phyloP scores from a whole-genome alignment of 2,113 vertebrate species.

The Ctenomys sociabilis region DNA sequence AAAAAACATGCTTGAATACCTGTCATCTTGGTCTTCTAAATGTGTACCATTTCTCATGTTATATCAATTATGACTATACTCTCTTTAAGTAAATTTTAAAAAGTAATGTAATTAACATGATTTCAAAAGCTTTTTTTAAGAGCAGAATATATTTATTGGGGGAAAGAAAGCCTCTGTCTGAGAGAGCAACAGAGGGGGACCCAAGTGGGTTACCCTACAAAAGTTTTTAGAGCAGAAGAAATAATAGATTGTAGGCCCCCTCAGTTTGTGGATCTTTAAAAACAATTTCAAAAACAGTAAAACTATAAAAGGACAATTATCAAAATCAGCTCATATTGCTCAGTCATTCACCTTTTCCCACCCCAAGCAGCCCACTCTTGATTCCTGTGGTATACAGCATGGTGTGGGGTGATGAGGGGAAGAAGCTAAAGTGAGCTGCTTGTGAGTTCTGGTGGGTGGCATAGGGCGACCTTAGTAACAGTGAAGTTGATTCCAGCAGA shows the following conservation, averaged over 20 bases:
- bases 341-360: neutral
- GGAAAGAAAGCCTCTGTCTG: too few relatives aligned
- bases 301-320: slow-evolving; percentile 25
- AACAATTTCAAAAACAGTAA: slow-evolving; percentile 47
- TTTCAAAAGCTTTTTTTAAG: slow-evolving; percentile 72
- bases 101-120: slow-evolving; percentile 53
- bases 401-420: neutral
- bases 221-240: slow-evolving; percentile 66
- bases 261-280: slow-evolving; percentile 23
- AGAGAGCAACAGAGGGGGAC: too few relatives aligned
- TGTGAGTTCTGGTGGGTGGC: neutral
- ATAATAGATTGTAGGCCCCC: slow-evolving; percentile 42
- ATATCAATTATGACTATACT: too few relatives aligned
- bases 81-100: too few relatives aligned
- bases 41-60: too few relatives aligned
- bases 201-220: neutral
- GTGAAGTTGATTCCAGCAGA: neutral
- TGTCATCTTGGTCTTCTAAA: too few relatives aligned
- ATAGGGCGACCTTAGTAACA: neutral
- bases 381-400: neutral
- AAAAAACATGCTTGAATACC: too few relatives aligned
- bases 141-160: neutral
- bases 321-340: neutral
- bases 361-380: neutral
- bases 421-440: neutral